A percentile compares a stretch with the other conserved stretches of the same genome.
phyloP scores from a whole-genome alignment of 2,113 vertebrate genomes.

The Misgurnus mizolepis region DNA sequence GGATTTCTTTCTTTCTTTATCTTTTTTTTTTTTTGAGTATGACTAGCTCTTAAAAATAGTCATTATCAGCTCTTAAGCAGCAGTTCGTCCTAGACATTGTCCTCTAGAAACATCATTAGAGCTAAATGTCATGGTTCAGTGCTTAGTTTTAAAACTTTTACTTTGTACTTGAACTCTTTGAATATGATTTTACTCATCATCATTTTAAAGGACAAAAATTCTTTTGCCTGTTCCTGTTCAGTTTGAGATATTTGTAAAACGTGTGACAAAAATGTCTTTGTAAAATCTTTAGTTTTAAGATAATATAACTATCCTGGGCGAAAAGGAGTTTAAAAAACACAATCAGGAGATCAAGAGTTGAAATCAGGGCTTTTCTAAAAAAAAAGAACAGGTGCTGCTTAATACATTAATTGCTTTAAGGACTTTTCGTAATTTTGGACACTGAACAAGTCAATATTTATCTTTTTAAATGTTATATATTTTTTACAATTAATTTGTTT shows the following conservation, averaged over 20 bases:
- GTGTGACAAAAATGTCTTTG: not conserved
- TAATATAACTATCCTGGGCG: conserved; percentile 8
- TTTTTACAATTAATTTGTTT: not conserved
- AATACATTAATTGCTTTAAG: not conserved
- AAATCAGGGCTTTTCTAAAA: no score
- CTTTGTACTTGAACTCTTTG: not conserved
- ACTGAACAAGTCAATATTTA: not conserved
- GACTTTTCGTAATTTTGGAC: not conserved
- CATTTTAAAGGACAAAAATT: not conserved
- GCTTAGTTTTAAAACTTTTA: conserved; percentile 2
- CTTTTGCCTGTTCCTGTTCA: not conserved
- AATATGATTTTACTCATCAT: conserved; percentile 1
- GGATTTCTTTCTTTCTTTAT: not conserved
- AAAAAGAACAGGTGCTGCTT: no score
- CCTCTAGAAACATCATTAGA: conserved; percentile 30
- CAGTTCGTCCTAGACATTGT: conserved; percentile 8
- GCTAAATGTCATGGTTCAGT: not conserved
- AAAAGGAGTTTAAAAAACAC: no score
- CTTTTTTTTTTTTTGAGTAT: not conserved
- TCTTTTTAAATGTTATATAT: not conserved
- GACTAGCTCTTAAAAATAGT: conserved; percentile 1
- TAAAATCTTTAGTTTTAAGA: conserved; percentile 6
- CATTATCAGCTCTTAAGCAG: not conserved
- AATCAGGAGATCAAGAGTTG: no score
- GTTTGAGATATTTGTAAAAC: conserved; percentile 3